These are phyloP conservation scores for Papilio dardanus DNA, from an alignment of 1,140 invertebrate species.

Conservation along the genomic window DNA sequence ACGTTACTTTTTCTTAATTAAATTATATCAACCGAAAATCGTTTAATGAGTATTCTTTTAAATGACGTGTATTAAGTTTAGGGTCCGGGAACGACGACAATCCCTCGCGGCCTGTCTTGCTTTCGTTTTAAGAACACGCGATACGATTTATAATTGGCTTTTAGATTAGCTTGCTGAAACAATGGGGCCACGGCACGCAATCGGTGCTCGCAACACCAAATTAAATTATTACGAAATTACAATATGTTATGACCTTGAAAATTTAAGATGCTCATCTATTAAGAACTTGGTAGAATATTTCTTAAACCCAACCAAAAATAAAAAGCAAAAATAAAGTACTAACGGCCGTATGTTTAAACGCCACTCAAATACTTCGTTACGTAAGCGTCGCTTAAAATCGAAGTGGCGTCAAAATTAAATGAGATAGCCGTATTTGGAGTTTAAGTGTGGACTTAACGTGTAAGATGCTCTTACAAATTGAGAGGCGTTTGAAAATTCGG, in stretches of 20 bases:
- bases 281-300: no score
- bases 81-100: slow-evolving; percentile 22
- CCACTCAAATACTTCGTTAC: no score
- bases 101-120: slow-evolving; percentile 31
- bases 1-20: background rate
- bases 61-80: slow-evolving; percentile 31
- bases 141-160: slow-evolving; percentile 37
- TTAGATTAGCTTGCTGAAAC: slow-evolving; percentile 33
- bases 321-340: no score
- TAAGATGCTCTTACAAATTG: no score
- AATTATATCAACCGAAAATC: slow-evolving; percentile 18
- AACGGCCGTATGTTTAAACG: no score
- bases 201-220: background rate
- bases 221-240: slow-evolving; percentile 19
- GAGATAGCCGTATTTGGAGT: no score
- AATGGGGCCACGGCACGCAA: slow-evolving; percentile 28
- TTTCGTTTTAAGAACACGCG: slow-evolving; percentile 37
- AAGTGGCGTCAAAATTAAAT: no score
- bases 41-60: slow-evolving; percentile 17
- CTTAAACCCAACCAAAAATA: no score
- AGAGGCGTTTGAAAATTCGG: no score
- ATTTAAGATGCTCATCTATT: no score
- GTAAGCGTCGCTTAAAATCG: no score
- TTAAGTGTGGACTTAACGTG: no score
- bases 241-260: background rate